phyloP scores from a whole-genome alignment of 2,888 invertebrate species.

The Drosophila multiciliata region DNA sequence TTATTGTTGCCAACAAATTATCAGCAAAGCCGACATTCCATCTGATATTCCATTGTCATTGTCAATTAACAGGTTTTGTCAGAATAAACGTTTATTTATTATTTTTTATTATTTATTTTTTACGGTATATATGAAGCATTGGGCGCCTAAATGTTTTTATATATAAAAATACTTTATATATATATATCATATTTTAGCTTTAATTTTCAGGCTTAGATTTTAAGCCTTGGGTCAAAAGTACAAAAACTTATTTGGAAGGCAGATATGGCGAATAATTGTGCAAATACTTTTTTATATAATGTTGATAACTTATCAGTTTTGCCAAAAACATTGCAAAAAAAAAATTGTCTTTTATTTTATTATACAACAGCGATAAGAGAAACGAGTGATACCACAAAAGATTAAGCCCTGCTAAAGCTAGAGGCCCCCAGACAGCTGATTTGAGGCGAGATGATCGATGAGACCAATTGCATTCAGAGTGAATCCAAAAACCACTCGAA shows the following conservation, averaged over 20 bases:
- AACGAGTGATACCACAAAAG: constrained; percentile 19
- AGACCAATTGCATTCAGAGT: not conserved
- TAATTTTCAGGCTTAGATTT: not conserved
- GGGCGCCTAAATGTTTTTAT: not conserved
- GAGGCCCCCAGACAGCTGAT: not conserved
- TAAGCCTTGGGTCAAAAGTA: not conserved
- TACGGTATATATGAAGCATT: not conserved
- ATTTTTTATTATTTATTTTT: too few species aligned
- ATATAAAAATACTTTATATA: not conserved
- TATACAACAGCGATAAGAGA: constrained; percentile 48
- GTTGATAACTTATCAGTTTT: constrained; percentile 31
- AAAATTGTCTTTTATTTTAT: constrained; percentile 33
- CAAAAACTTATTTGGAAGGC: constrained; percentile 6
- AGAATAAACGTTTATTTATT: not conserved
- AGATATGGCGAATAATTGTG: not conserved
- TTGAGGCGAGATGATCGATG: constrained; percentile 39
- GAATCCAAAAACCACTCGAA: not conserved
- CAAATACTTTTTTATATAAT: not conserved
- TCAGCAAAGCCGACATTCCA: constrained; percentile 18
- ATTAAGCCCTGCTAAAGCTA: constrained; percentile 17
- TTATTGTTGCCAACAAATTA: constrained; percentile 16
- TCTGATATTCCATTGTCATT: constrained; percentile 8
- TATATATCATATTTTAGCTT: not conserved
- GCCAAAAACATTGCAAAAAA: constrained; percentile 22
- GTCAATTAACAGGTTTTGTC: constrained; percentile 8